Conservation (phyloP, 1,140 invertebrate genomes). For the Neodiprion virginianus region DNA sequence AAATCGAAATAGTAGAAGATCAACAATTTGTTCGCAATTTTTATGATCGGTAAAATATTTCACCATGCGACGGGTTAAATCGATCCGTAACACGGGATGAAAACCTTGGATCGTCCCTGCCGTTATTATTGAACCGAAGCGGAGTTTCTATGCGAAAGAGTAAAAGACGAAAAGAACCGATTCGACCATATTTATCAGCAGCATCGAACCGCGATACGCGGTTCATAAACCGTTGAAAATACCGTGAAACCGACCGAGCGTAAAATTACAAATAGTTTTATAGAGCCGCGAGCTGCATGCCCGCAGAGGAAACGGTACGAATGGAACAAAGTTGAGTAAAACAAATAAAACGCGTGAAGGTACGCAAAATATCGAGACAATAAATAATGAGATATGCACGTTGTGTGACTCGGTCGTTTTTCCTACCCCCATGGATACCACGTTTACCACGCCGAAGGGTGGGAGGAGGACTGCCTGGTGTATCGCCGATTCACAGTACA, state of each 20-base stretch:
- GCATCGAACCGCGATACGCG: not conserved
- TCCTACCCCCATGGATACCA: not conserved
- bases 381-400: conserved; percentile 6
- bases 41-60: too few species aligned
- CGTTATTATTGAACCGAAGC: too few species aligned
- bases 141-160: too few species aligned
- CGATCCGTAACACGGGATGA: too few species aligned
- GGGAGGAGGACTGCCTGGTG: not conserved
- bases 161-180: too few species aligned
- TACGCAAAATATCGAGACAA: not conserved
- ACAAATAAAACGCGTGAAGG: not conserved
- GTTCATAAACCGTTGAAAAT: not conserved
- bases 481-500: conserved; percentile 4
- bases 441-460: not conserved
- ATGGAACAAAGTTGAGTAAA: not conserved
- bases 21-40: too few species aligned
- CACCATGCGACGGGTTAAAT: too few species aligned
- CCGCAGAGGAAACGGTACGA: not conserved
- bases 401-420: not conserved
- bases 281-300: not conserved
- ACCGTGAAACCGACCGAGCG: not conserved
- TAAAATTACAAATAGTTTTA: not conserved
- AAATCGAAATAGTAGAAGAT: too few species aligned
- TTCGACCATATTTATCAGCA: not conserved
- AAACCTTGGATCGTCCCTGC: too few species aligned